Base-by-base conservation (phyloP, 2,888 invertebrate species). In the Erebia palarica region DNA sequence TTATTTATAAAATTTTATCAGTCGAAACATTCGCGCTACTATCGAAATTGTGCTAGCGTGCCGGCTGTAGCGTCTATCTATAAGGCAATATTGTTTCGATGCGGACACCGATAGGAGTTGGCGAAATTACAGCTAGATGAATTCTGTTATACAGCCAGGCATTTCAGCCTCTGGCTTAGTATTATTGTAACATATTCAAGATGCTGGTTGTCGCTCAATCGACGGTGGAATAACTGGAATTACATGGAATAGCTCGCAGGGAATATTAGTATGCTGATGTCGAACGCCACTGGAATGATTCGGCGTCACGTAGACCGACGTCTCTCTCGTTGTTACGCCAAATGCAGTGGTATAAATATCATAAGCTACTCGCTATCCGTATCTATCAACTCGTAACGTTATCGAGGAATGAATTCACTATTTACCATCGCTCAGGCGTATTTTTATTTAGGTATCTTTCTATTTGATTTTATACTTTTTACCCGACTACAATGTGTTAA, bases 241-340 rank as follows among this genome's bases (percentile, higher is more conserved):
- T 89, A 90, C 88, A 90, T 80, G 86, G 85, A 88, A 88, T 88
- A 84, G 87, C 87, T 90, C 85, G 86, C 84, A 82, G 82, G 82
- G 84, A 86, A 83, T 89, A 92, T 92, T 92, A 92, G 91, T 91
- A 92, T 92, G 91, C 92, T 83, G 81, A 76, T 81, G 82, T 83
- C 86, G 88, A 86, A 83, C 86, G 83, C 88, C 86, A 82, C 85
- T 86, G 92, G 91, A 91, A 92, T 92, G 91, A 91, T 86, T 82
- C 85, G 88, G 90, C 88, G 90, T 90, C 90, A 90, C 84, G 86
- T 82, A 79, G 78, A 73, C 81, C 79, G 81, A 77, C 80, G 82
- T 81, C 82, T 81, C 82, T 82, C 78, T 78, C 79, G 82, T 78
- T 81, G 82, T 85, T 82, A 85, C 86, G 84, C 87, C 88, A 86